These are phyloP conservation scores for Drosophila algonquin DNA, from an alignment of 2,888 invertebrate genomes.

Conservation along the genomic window DNA sequence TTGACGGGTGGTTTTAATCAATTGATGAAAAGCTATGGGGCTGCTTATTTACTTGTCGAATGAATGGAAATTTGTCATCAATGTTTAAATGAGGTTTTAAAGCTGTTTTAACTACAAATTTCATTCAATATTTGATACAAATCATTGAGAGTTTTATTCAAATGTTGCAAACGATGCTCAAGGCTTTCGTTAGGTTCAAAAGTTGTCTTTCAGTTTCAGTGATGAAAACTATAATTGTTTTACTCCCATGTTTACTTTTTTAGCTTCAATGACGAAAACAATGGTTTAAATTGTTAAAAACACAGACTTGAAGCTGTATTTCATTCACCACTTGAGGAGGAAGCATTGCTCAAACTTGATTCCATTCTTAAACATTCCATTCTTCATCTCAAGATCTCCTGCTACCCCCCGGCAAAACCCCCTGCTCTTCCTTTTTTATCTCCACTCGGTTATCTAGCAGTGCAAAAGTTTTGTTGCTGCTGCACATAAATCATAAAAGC, in stretches of 20 bases:
- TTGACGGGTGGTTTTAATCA: neutral
- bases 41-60: neutral
- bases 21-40: neutral
- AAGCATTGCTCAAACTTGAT: neutral
- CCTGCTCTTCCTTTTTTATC: constrained; percentile 25
- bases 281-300: neutral
- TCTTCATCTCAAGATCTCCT: neutral
- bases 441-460: constrained; percentile 28
- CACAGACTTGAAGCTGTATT: neutral
- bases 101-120: neutral
- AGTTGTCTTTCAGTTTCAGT: too few species aligned
- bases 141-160: neutral
- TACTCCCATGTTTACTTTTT: too few species aligned
- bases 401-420: neutral
- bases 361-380: neutral
- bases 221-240: too few species aligned
- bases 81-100: neutral
- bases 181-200: too few species aligned
- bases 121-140: neutral
- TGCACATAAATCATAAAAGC: constrained; percentile 55
- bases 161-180: neutral
- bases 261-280: neutral
- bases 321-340: too few species aligned
- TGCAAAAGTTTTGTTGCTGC: constrained; percentile 20
- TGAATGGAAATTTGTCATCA: neutral